Evolutionary conservation across 2,888 invertebrate species (phyloP).

Genomic region (Pseudococcus viburni): DNA sequence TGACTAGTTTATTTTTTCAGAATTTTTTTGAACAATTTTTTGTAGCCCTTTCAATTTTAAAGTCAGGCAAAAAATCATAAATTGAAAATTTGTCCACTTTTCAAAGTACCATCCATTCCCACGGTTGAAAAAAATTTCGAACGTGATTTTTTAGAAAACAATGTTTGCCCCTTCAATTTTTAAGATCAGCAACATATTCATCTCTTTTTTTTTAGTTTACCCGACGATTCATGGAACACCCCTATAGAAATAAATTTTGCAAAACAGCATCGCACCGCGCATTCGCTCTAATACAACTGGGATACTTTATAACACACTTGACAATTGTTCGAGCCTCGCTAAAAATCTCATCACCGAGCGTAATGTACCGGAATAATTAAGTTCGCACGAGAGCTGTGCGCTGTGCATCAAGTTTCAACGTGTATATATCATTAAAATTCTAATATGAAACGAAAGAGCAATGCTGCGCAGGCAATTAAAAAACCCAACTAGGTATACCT

Average conservation of each 20-base stretch:
- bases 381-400: constrained; percentile 2
- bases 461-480: neutral
- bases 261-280: neutral
- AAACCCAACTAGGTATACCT: constrained; percentile 11
- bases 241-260: constrained; percentile 16
- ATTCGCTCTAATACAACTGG: neutral
- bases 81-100: no score
- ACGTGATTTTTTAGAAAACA: no score
- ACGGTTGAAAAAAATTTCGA: no score
- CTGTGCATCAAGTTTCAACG: neutral
- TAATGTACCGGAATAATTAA: constrained; percentile 16
- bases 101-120: no score
- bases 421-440: constrained; percentile 20
- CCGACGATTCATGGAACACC: no score
- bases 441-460: neutral
- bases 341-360: neutral
- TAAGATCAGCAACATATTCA: no score
- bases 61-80: no score
- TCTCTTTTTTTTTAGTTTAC: no score
- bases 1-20: no score
- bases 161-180: no score
- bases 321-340: constrained; percentile 21
- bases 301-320: constrained; percentile 16
- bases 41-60: no score
- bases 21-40: no score